A percentile compares a stretch with the other conserved stretches of the same genome.
Conservation (phyloP, 2,113 vertebrate genomes). For the Sclerurus mexicanus region DNA sequence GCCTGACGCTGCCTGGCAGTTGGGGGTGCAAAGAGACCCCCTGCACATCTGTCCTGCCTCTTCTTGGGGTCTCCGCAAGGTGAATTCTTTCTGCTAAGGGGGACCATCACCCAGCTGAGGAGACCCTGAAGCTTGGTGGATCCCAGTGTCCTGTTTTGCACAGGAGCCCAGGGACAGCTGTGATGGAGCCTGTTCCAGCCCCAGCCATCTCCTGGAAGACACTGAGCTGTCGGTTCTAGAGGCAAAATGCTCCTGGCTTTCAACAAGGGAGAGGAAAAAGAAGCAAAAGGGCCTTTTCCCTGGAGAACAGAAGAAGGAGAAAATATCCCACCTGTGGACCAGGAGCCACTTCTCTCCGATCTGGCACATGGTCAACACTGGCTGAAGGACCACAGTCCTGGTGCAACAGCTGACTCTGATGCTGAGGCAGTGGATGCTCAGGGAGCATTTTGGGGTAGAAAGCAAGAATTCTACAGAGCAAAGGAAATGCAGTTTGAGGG, state of each 20-base stretch:
- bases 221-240: fast-evolving
- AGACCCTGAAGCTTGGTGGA: not conserved
- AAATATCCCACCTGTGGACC: fast-evolving
- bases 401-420: fast-evolving
- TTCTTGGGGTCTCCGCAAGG: fast-evolving
- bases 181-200: fast-evolving
- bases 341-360: fast-evolving
- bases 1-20: not conserved
- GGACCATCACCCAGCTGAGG: not conserved
- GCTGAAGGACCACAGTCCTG: fast-evolving
- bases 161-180: fast-evolving
- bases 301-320: not conserved
- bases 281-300: not conserved
- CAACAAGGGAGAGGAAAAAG: not conserved
- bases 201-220: not conserved
- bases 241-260: not conserved
- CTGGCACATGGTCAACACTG: fast-evolving
- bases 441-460: not conserved
- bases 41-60: not conserved
- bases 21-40: not conserved
- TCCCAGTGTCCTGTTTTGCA: not conserved
- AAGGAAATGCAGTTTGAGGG: not conserved
- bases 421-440: fast-evolving
- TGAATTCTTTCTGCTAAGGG: not conserved
- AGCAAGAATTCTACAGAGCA: not conserved